Conservation (phyloP, 2,797 vertebrate genomes). For the Avahi laniger region DNA sequence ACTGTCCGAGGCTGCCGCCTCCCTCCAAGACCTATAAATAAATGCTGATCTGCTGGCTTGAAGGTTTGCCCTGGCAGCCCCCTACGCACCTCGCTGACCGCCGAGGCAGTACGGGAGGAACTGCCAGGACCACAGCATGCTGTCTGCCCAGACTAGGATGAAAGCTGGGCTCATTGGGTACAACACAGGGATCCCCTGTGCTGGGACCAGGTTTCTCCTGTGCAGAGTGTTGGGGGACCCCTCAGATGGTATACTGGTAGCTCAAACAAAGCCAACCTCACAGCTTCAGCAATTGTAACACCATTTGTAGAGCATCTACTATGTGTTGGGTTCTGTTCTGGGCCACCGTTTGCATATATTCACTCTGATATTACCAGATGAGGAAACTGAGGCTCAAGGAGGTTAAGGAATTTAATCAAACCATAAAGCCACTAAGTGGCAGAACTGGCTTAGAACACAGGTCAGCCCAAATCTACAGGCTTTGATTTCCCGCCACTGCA, state of each 20-base stretch:
- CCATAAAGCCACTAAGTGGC: background rate
- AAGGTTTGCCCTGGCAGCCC: constrained; percentile 35
- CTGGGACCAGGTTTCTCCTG: background rate
- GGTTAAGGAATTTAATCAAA: background rate
- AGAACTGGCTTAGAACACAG: background rate
- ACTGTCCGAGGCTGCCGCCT: background rate
- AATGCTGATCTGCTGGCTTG: constrained; percentile 33
- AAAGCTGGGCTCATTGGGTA: background rate
- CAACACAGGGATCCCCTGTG: background rate
- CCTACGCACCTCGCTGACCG: background rate
- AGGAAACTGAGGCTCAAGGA: background rate
- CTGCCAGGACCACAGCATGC: background rate
- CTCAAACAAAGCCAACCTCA: background rate
- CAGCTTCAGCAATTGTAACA: background rate
- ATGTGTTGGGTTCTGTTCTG: background rate
- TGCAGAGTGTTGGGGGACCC: background rate
- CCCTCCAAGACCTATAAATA: constrained; percentile 59
- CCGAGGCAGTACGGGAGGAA: background rate
- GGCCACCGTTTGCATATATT: background rate
- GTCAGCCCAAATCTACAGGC: background rate
- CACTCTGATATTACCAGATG: background rate
- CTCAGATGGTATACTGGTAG: background rate
- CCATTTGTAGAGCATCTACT: background rate
- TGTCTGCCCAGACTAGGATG: background rate
- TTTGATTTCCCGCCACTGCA: background rate